Conservation (phyloP, 2,888 invertebrate species). For the Spodoptera picta region DNA sequence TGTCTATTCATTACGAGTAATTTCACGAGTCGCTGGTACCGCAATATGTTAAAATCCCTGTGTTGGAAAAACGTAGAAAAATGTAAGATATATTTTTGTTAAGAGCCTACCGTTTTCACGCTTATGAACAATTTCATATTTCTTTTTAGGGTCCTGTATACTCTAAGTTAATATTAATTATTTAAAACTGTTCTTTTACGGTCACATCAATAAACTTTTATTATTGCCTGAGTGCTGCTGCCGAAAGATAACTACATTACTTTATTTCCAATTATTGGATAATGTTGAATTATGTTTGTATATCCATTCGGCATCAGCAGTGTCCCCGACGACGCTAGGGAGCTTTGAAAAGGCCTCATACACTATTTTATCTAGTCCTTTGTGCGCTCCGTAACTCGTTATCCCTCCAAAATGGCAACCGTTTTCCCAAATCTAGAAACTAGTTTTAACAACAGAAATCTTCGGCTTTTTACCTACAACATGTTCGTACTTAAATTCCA, state of each 20-base stretch:
- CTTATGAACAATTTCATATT: slow-evolving; percentile 45
- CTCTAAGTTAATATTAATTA: slow-evolving; percentile 4
- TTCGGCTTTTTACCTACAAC: background rate
- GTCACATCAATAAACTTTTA: background rate
- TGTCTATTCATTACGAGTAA: slow-evolving; percentile 30
- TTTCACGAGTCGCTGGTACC: slow-evolving; percentile 40
- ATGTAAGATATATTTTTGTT: slow-evolving; percentile 35
- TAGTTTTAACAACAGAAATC: slow-evolving; percentile 1
- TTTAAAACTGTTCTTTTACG: background rate
- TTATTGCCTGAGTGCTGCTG: background rate
- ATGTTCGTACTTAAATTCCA: slow-evolving; percentile 2
- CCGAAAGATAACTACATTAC: background rate
- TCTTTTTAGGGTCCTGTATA: slow-evolving; percentile 23
- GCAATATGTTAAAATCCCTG: slow-evolving; percentile 38
- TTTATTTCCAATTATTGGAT: background rate
- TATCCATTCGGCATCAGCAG: background rate
- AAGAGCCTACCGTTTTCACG: slow-evolving; percentile 44
- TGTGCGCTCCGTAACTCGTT: slow-evolving; percentile 1
- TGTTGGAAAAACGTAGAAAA: slow-evolving; percentile 28
- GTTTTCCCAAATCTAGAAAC: slow-evolving; percentile 7
- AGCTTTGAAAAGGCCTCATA: background rate
- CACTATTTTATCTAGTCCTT: background rate
- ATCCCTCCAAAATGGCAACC: slow-evolving; percentile 4
- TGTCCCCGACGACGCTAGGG: background rate
- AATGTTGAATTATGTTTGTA: background rate